Conservation (phyloP, 2,888 invertebrate species). For the Pterostichus niger region DNA sequence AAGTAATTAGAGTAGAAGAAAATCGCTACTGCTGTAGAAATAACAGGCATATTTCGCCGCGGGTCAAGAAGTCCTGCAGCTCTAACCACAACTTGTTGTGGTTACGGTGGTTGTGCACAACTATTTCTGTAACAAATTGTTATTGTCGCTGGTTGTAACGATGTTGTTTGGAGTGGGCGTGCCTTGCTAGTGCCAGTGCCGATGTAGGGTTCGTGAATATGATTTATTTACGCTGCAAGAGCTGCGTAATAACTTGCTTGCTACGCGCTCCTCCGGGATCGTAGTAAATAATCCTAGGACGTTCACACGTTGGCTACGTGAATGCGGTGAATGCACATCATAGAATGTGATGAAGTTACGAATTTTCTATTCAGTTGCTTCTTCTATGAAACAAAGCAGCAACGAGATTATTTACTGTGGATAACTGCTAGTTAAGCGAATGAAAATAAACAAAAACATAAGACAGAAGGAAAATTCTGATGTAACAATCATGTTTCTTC, state of each 20-base stretch:
- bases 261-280: slow-evolving; percentile 30
- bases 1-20: slow-evolving; percentile 38
- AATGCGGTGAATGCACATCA: too few relatives aligned
- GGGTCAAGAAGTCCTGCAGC: not conserved
- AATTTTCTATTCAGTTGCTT: too few relatives aligned
- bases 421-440: slow-evolving; percentile 28
- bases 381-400: not conserved
- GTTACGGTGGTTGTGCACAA: slow-evolving; percentile 65
- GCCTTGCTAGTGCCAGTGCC: slow-evolving; percentile 63
- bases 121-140: slow-evolving; percentile 77
- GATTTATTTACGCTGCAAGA: slow-evolving; percentile 65
- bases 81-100: not conserved
- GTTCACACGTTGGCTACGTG: slow-evolving; percentile 23
- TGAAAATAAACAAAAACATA: slow-evolving; percentile 36
- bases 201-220: slow-evolving; percentile 65
- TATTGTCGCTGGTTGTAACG: slow-evolving; percentile 77
- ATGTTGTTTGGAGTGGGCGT: slow-evolving; percentile 77
- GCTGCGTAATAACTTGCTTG: slow-evolving; percentile 62
- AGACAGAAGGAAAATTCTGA: slow-evolving; percentile 25
- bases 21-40: slow-evolving; percentile 40
- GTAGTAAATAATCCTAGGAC: slow-evolving; percentile 41
- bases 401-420: slow-evolving; percentile 14
- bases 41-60: slow-evolving; percentile 36
- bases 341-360: too few relatives aligned
- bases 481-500: slow-evolving; percentile 29